A percentile compares a stretch with the other conserved stretches of the same genome.
phyloP scores from a whole-genome alignment of 2,113 vertebrate genomes.

The Lathamus discolor region DNA sequence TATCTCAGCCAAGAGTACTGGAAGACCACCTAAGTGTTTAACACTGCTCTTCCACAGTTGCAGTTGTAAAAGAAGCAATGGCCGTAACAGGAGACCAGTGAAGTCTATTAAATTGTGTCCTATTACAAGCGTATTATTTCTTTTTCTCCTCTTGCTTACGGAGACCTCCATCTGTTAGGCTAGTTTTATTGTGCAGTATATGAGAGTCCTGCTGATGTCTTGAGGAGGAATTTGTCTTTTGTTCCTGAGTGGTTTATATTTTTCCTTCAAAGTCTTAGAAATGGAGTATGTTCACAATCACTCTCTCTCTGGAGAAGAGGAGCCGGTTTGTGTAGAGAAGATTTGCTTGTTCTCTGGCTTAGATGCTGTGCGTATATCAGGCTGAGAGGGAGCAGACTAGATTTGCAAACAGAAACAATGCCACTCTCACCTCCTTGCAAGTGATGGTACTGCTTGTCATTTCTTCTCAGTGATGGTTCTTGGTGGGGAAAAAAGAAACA shows the following conservation, averaged over 20 bases:
- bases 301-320: neutral
- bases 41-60: neutral
- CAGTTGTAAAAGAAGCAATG: neutral
- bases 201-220: conserved; percentile 24
- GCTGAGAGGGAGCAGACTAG: neutral
- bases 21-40: conserved; percentile 52
- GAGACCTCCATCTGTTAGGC: conserved; percentile 41
- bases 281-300: neutral
- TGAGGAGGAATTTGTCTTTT: conserved; percentile 26
- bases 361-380: neutral
- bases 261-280: conserved; percentile 11
- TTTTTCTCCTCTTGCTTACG: conserved; percentile 37
- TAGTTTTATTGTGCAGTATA: neutral
- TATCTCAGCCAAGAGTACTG: conserved; percentile 24
- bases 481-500: neutral
- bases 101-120: conserved; percentile 36
- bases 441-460: neutral
- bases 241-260: conserved; percentile 10
- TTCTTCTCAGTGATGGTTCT: neutral
- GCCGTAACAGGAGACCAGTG: neutral
- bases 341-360: neutral
- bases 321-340: neutral
- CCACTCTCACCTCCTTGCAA: neutral
- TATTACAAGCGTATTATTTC: neutral
- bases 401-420: neutral